Percentiles rank a stretch among this genome's conserved stretches.
phyloP scores from a whole-genome alignment of 2,888 invertebrate genomes.

The Thera obeliscata region DNA sequence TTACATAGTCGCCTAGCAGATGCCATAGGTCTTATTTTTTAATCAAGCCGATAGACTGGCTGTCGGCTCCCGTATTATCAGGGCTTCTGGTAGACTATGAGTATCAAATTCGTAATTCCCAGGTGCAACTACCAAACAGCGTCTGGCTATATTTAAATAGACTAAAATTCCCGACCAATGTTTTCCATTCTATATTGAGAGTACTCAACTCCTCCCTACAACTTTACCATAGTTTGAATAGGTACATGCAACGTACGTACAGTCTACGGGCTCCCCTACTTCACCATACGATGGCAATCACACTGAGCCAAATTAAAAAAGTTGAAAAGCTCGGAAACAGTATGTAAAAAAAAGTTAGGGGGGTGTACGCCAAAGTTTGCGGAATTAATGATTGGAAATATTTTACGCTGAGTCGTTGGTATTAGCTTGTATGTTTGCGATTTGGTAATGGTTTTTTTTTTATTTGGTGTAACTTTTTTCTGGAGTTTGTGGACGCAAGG shows the following conservation, averaged over 20 bases:
- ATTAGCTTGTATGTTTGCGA: conserved; percentile 29
- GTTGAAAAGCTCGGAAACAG: conserved; percentile 59
- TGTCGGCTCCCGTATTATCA: too few relatives aligned
- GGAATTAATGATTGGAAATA: conserved; percentile 45
- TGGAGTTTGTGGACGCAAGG: too few relatives aligned
- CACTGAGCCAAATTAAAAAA: conserved; percentile 72
- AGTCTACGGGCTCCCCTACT: conserved; percentile 6
- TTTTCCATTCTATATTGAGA: background rate
- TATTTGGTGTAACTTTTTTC: background rate
- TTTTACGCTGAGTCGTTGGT: conserved; percentile 31
- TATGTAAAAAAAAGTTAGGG: conserved; percentile 50
- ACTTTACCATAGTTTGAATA: conserved; percentile 11
- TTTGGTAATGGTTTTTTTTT: conserved; percentile 12
- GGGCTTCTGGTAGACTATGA: too few relatives aligned
- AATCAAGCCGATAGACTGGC: too few relatives aligned
- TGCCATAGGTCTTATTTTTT: too few relatives aligned
- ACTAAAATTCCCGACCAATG: background rate
- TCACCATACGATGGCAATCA: conserved; percentile 26
- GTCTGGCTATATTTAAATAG: background rate
- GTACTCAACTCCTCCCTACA: background rate
- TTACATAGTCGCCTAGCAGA: too few relatives aligned
- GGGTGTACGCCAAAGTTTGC: conserved; percentile 37
- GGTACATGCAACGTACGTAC: conserved; percentile 12
- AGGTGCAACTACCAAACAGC: background rate
- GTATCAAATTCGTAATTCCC: too few relatives aligned